phyloP scores from a whole-genome alignment of 2,113 vertebrate genomes.

The Anhinga rufa region DNA sequence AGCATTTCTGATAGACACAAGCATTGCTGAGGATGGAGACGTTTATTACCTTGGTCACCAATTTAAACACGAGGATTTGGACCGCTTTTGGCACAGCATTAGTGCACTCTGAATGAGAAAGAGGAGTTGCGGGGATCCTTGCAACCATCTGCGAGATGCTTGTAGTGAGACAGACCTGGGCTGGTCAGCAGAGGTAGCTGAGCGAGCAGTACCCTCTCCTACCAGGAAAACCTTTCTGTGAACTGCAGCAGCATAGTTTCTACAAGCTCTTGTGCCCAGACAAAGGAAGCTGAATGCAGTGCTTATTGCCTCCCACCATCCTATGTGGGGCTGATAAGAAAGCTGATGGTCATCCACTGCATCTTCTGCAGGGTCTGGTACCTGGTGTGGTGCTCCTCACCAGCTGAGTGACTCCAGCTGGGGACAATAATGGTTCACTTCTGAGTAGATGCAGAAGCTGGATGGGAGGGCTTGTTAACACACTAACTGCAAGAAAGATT shows the following conservation, averaged over 20 bases:
- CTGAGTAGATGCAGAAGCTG: neutral
- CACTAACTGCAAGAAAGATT: neutral
- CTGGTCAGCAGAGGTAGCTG: neutral
- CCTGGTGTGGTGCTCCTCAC: neutral
- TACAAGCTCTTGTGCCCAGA: neutral
- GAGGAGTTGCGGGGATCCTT: neutral
- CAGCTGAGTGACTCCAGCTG: neutral
- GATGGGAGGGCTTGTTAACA: neutral
- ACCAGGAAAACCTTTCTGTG: neutral
- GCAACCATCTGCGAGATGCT: rapidly evolving
- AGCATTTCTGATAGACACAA: too few relatives aligned
- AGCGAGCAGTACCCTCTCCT: neutral
- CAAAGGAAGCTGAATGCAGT: neutral
- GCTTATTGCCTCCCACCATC: neutral
- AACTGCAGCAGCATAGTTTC: neutral
- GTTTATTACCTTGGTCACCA: rapidly evolving
- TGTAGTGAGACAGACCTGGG: neutral
- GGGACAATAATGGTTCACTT: rapidly evolving
- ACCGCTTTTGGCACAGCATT: neutral
- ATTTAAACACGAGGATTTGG: rapidly evolving
- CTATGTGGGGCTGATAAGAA: neutral
- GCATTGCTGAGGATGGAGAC: neutral
- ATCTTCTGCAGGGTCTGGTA: neutral
- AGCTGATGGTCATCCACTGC: neutral
- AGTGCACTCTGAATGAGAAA: too few relatives aligned